Conservation (phyloP, 2,113 vertebrate genomes). For the Leptobrachium ailaonicum region DNA sequence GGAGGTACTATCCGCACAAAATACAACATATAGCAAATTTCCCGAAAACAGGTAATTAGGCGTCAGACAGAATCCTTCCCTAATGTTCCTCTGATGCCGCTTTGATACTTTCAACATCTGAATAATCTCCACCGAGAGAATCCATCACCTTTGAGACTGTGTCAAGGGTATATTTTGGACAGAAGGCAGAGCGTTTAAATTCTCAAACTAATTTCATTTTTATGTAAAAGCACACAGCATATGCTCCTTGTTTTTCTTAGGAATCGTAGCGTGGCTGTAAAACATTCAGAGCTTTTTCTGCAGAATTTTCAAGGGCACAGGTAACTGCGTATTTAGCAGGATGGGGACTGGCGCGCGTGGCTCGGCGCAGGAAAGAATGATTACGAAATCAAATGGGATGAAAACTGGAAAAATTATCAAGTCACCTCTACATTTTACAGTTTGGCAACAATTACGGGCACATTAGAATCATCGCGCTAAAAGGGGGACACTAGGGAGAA, state of each 20-base stretch:
- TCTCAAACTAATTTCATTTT: slow-evolving; percentile 54
- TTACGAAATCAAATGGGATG: too few species aligned
- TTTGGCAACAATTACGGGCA: too few species aligned
- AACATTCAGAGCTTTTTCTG: slow-evolving; percentile 61
- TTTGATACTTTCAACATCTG: slow-evolving; percentile 59
- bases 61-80: slow-evolving; percentile 63
- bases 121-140: slow-evolving; percentile 67
- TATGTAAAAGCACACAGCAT: slow-evolving; percentile 63
- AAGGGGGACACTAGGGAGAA: too few species aligned
- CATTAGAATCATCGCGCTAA: too few species aligned
- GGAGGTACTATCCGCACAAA: slow-evolving; percentile 69
- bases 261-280: slow-evolving; percentile 59
- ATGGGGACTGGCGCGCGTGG: too few species aligned
- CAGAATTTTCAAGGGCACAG: slow-evolving; percentile 28
- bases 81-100: slow-evolving; percentile 60
- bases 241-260: slow-evolving; percentile 68
- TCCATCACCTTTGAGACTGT: slow-evolving; percentile 57
- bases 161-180: slow-evolving; percentile 65
- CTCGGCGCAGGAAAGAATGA: too few species aligned
- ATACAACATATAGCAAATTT: slow-evolving; percentile 69
- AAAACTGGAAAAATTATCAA: too few species aligned
- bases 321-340: neutral
- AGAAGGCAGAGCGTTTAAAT: slow-evolving; percentile 65
- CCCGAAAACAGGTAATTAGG: slow-evolving; percentile 67
- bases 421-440: too few species aligned